Base-by-base conservation (phyloP, 2,113 vertebrate genomes). In the Rhinogobius similis region DNA sequence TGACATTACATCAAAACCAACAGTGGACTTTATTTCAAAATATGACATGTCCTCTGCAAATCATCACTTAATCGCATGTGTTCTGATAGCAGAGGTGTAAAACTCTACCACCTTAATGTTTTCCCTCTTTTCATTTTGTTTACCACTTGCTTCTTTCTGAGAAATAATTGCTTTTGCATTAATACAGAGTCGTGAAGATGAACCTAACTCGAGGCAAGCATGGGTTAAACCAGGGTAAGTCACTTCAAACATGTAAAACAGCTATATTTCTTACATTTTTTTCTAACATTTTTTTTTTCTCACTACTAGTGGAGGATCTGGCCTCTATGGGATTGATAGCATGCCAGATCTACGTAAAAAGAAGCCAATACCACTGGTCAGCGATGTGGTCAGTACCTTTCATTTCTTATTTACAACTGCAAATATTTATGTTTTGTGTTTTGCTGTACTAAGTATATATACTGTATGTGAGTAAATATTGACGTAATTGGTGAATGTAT, bases 311-410 rank as follows among this genome's bases (percentile, higher is more conserved):
- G 93, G 94, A 50, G 96, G 93, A 20, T 94, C 95, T 68, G 96
- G 96, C 36, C 94, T 99, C 72, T 99, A 96, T 88, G 98, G 98
- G 76, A 99, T 99, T 0, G 98, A 99, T 81, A 99, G 98, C 87
- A 99, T 99, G 98, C 98, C 98, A 0, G 96, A 99, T 83, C 91
- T 99, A 39, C 97, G 96, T 52, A 98, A 96, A 90, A 98, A 95
- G 93, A 99, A 97, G 82, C 95, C 96, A 3, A 91, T 99, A 70
- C 93, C 97, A 1, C 92, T 99, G 87, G 97, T 99, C 91, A 99
- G 98, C 85, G 97, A 99, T 74, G 90, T 99, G 97, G 98, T 99
- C 82, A 96, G 98, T 94, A 62, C 10, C 43, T 12, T 41, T 23
- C 26, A 52, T 2, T 67, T 13, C 1, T 67, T 20, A 7, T 67